These are phyloP conservation scores for Sphaeridia pumilis DNA, from an alignment of 2,888 invertebrate genomes.

Conservation along the genomic window DNA sequence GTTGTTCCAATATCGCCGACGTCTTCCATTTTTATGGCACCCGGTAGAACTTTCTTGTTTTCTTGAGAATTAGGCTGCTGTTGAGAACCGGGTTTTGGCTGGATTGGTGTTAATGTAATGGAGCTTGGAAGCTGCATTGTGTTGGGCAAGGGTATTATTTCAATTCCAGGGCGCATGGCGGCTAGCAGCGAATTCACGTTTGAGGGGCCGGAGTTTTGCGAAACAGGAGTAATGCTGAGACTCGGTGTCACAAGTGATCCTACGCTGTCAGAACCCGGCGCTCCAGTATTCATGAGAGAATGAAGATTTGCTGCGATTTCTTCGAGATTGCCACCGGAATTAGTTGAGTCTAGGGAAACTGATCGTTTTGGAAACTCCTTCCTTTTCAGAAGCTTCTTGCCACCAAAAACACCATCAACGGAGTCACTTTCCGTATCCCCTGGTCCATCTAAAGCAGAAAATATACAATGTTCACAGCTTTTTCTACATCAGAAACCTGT, in stretches of 20 bases:
- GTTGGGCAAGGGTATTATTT: conserved; percentile 66
- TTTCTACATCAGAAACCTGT: too few species aligned
- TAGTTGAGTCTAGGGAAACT: conserved; percentile 20
- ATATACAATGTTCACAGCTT: too few species aligned
- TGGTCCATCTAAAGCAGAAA: too few species aligned
- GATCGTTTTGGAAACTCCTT: conserved; percentile 19
- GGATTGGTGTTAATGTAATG: conserved; percentile 74
- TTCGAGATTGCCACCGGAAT: conserved; percentile 5
- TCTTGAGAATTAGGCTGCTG: background rate
- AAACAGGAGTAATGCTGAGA: conserved; percentile 52
- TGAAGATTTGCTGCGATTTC: conserved; percentile 12
- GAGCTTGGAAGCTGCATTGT: conserved; percentile 59
- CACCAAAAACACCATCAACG: too few species aligned
- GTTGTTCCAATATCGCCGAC: conserved; percentile 17
- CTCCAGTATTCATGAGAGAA: conserved; percentile 7
- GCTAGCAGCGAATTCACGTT: conserved; percentile 50
- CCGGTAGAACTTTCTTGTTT: background rate
- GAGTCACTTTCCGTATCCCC: too few species aligned
- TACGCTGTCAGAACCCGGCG: conserved; percentile 1
- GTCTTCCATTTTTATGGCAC: conserved; percentile 6
- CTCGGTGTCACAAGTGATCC: conserved; percentile 45
- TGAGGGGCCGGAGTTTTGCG: conserved; percentile 40
- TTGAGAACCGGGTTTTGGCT: conserved; percentile 32
- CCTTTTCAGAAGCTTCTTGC: background rate
- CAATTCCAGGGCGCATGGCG: conserved; percentile 59